A percentile compares a stretch with the other conserved stretches of the same genome.
phyloP scores from a whole-genome alignment of 2,797 vertebrate species.

The Enteromius unitaeniatus region DNA sequence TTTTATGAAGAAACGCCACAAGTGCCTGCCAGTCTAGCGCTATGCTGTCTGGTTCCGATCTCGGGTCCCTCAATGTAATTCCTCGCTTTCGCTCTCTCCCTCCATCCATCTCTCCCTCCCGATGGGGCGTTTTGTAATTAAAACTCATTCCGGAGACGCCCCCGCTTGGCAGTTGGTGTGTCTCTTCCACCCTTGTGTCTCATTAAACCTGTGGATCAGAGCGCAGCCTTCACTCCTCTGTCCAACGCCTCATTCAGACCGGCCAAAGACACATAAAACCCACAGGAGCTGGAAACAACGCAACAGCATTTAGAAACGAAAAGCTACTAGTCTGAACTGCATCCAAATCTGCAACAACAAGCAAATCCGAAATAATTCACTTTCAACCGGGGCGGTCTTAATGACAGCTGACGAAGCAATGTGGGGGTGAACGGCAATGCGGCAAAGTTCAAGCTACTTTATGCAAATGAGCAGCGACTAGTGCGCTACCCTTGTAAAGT shows the following conservation, averaged over 20 bases:
- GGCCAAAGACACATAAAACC: neutral
- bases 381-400: neutral
- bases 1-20: neutral
- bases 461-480: neutral
- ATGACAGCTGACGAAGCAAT: neutral
- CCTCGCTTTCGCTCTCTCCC: neutral
- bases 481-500: neutral
- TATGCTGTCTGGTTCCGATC: conserved; percentile 13
- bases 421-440: conserved; percentile 1
- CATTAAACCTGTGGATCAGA: conserved; percentile 35
- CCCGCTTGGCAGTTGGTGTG: neutral
- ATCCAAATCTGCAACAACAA: neutral
- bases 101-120: conserved; percentile 5
- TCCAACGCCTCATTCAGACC: neutral
- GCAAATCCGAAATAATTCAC: neutral
- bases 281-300: neutral
- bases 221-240: neutral
- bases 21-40: neutral
- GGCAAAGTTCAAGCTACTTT: neutral
- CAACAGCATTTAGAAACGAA: neutral
- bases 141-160: conserved; percentile 31
- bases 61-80: neutral
- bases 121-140: conserved; percentile 35
- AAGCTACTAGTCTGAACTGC: neutral
- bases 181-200: conserved; percentile 15